A percentile compares a stretch with the other conserved stretches of the same genome.
These are phyloP conservation scores for Elanus axillaris DNA, from an alignment of 2,113 vertebrate species.

Conservation along the genomic window DNA sequence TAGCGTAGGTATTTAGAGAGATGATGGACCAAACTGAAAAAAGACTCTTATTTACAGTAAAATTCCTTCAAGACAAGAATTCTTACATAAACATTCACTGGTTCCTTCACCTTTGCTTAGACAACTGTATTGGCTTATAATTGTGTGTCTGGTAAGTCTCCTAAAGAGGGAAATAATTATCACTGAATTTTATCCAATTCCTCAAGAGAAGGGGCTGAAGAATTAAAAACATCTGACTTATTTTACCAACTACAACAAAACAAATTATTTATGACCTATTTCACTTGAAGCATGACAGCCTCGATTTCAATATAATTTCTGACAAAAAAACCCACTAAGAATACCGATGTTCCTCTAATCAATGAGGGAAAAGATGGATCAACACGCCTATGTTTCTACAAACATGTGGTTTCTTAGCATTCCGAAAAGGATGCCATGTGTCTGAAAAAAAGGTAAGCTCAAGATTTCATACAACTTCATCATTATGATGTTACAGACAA, in stretches of 20 bases:
- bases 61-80: not conserved
- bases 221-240: not conserved
- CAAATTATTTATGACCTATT: not conserved
- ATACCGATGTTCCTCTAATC: not conserved
- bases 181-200: not conserved
- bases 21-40: not conserved
- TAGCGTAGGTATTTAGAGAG: not conserved
- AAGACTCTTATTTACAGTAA: not conserved
- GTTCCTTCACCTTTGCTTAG: not conserved
- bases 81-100: not conserved
- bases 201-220: not conserved
- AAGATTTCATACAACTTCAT: not conserved
- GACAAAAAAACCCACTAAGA: not conserved
- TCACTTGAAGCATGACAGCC: not conserved
- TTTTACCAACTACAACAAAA: not conserved
- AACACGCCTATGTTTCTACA: not conserved
- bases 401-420: not conserved
- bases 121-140: not conserved
- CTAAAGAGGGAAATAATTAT: not conserved
- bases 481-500: not conserved
- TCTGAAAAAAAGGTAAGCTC: not conserved
- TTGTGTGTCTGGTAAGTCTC: not conserved
- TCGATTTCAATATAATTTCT: not conserved
- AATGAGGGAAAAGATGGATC: not conserved
- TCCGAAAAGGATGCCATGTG: not conserved